Base-by-base conservation (phyloP, 2,113 vertebrate species). In the Raja brachyura region DNA sequence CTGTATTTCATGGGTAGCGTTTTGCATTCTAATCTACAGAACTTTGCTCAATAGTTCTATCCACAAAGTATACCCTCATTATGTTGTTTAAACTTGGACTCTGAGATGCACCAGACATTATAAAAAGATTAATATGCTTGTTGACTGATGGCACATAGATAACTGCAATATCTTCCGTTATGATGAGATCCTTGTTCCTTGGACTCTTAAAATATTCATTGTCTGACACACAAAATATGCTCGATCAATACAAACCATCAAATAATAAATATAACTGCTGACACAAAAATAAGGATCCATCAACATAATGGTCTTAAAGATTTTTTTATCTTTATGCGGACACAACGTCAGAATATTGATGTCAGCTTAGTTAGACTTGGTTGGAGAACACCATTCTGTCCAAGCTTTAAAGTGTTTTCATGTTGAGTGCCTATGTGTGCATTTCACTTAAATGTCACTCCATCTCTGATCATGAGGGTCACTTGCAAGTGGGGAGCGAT, bases 391-490 rank as follows among this genome's bases (percentile, higher is more conserved):
- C 18, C 63, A 66, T 73, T 25, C 22, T 73, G 22, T 73, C 22
- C 70, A 73, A 73, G 14, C 18, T 16, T 73, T 20, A 73, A 73
- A 18, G 4, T 88, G 66, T 88, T 88, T 10, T 33, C 8, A 90
- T 68, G 16, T 33, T 90, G 33, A n/a, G 31, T 33, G 61, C 63
- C 33, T 33, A 90, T 28, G 48, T 22, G 48, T 25, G 7, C 7
- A 54, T 20, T 25, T 56, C 79, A 56, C 7, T 25, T 83, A 25
- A 83, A 83, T 25, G 56, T 59, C 22, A 7, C 54, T 18, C 39
- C 78, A 81, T 81, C 48, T 83, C 79, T 56, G 79, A 83, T 83
- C 79, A 59, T 28, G 79, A 83, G 48, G 48, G 22, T 18, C 79
- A 83, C 54, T 54, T 83, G 20, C 22, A 0, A 56, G 79, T 56